Conservation (phyloP, 1,140 invertebrate genomes). For the Tribolium castaneum region DNA sequence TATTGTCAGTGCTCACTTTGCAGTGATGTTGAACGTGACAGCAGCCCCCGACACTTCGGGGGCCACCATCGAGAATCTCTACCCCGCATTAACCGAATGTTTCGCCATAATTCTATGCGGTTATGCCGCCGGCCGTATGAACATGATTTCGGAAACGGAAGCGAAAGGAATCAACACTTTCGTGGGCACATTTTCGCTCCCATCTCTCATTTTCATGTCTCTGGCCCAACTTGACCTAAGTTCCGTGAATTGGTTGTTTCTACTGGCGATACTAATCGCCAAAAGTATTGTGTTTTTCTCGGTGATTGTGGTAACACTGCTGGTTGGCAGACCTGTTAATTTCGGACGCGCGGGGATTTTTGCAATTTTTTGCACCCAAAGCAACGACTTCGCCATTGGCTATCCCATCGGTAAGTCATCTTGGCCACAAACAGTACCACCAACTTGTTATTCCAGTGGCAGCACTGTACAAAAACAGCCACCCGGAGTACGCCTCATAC, state of each 20-base stretch:
- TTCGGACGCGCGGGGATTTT: conserved; percentile 88
- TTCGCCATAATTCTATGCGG: conserved; percentile 92
- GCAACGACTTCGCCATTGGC: conserved; percentile 98
- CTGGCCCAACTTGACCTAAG: conserved; percentile 87
- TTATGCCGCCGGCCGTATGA: conserved; percentile 89
- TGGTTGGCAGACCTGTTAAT: conserved; percentile 84
- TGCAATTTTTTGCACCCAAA: conserved; percentile 96
- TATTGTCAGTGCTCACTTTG: not conserved
- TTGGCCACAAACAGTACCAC: not conserved
- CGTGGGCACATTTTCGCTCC: conserved; percentile 93
- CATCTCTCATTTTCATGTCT: conserved; percentile 91
- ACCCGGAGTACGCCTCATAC: conserved; percentile 92
- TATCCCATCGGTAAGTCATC: conserved; percentile 89
- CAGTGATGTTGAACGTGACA: conserved; percentile 8
- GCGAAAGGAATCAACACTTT: conserved; percentile 93
- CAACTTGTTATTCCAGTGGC: conserved; percentile 70
- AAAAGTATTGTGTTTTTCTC: conserved; percentile 88
- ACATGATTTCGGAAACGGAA: conserved; percentile 85
- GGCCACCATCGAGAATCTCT: conserved; percentile 80
- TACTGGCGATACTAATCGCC: conserved; percentile 85
- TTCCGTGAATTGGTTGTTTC: conserved; percentile 89
- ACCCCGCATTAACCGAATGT: conserved; percentile 90
- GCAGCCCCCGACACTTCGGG: conserved; percentile 19
- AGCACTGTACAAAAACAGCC: conserved; percentile 79
- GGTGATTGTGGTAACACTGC: conserved; percentile 82